Evolutionary conservation across 1,140 invertebrate species (phyloP), one percentile per base, ranked within the genome.

Genomic region (Mycetomoellerius zeteki): DNA sequence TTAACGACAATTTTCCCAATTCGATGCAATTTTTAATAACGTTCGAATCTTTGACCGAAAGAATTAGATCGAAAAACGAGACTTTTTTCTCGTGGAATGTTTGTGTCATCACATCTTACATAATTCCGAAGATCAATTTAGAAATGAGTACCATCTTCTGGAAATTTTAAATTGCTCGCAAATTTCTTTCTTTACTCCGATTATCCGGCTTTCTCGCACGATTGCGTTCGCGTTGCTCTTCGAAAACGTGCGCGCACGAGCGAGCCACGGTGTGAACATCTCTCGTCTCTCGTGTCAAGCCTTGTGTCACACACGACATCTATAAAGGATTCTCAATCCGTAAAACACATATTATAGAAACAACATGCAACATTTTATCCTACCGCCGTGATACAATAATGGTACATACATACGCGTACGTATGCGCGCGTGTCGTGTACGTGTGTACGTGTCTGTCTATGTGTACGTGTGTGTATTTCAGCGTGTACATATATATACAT

Each of bases 331-430:
- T 94, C 93, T 93, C 88, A 93, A 93, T 93, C 93, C 92, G 86
- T 93, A 93, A 94, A 94, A 95, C 94, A 95, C 94, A 94, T 94
- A 95, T 94, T 94, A 95, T 94, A 93, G 94, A 93, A 95, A 95
- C 93, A 95, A 95, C 94, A 95, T 95, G 93, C 94, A 95, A 95
- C 94, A 95, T 94, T 95, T 95, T 94, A 94, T 91, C 91, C 94
- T 95, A 94, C 90, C 64, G 87, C 89, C 92, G 90, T 94, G 91
- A 92, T 94, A 94, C 88, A 92, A 93, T 94, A 91, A 92, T 91
- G 86, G 86, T 90, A 88, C 88, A 86, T 91, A 89, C 86, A 89
- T 65, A 84, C 67, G 89, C 87, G 85, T 87, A 92, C 87, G 86
- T 50, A 54, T n/a, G 75, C 60, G 64, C 30, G 33, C 52, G 80